Evolutionary conservation across 2,113 vertebrate species (phyloP), one percentile per base, ranked within the genome.

Genomic region (Beaufortia kweichowensis): DNA sequence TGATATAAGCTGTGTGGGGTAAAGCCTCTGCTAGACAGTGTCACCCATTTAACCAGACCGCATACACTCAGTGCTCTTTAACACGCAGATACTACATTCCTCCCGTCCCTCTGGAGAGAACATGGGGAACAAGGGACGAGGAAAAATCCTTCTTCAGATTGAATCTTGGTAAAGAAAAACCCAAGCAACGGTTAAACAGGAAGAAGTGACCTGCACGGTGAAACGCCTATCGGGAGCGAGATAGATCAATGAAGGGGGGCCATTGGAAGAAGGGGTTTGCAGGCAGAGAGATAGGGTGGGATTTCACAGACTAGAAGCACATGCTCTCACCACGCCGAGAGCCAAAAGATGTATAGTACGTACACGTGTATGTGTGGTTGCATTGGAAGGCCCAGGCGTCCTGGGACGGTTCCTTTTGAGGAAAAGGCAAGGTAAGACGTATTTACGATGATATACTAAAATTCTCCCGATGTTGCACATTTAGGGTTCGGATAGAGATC

Each of bases 221-320:
- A 33, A 41, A 29, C 31, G 75, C 75, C 75, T 76, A 76, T 67
- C 75, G 57, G 76, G 69, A 53, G 19, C 48, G 48, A 53, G 55
- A 48, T 69, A 46, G 65, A 83, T 83, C 79, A 78, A 83, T 83
- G 74, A 72, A 68, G 68, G 15, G 29, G 53, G 73, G 66, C 33
- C 64, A 77, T 59, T 77, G 64, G 66, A 78, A 75, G 78, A 68
- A 19, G 66, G 78, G 43, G 57, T 53, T 57, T 31, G 39, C 70
- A 69, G 39, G 67, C 61, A 62, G 74, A 57, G 75, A 59, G 59
- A 60, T 46, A 33, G 76, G 66, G 76, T 69, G 64, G 66, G 65
- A 61, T 61, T 60, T 70, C 41, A 24, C 23, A 75, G 59, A n/a
- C 39, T 43, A 24, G 64, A 39, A 77, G 26, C 46, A 78, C 70